These are phyloP conservation scores for Probaryconus sp. DNA, from an alignment of 1,140 invertebrate genomes.

Conservation along the genomic window DNA sequence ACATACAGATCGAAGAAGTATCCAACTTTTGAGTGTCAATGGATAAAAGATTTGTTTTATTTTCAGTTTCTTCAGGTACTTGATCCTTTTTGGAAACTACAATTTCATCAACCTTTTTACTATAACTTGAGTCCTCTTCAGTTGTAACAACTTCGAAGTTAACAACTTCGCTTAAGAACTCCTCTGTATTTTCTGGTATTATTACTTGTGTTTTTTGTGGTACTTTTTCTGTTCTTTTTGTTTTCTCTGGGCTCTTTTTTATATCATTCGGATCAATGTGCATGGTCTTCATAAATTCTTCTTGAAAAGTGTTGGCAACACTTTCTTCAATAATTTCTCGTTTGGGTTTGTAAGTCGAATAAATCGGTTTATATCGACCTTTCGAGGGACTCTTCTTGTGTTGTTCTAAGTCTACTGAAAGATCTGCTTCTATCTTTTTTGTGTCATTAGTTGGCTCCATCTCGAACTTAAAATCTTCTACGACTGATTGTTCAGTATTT, in stretches of 20 bases:
- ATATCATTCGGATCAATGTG: constrained; percentile 29
- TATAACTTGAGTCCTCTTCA: neutral
- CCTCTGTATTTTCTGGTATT: constrained; percentile 4
- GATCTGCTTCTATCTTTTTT: neutral
- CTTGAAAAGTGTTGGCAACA: constrained; percentile 22
- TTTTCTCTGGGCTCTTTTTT: constrained; percentile 11
- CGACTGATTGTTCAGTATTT: too few relatives aligned
- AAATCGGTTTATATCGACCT: constrained; percentile 8
- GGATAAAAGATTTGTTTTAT: constrained; percentile 11
- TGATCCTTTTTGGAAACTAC: neutral
- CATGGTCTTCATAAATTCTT: constrained; percentile 34
- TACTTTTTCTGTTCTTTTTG: neutral
- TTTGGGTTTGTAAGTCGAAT: constrained; percentile 45
- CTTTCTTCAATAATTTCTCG: constrained; percentile 38
- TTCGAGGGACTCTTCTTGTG: constrained; percentile 38
- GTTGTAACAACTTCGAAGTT: neutral
- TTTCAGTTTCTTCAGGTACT: neutral
- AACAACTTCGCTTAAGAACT: neutral
- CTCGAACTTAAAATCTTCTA: too few relatives aligned
- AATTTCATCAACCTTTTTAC: neutral
- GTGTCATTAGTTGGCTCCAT: too few relatives aligned
- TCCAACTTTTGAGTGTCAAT: constrained; percentile 59
- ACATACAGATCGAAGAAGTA: constrained; percentile 46
- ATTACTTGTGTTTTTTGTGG: neutral
- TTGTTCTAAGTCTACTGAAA: neutral